A percentile compares a stretch with the other conserved stretches of the same genome.
These are phyloP conservation scores for Parnassius apollo DNA, from an alignment of 2,888 invertebrate species.

Conservation along the genomic window DNA sequence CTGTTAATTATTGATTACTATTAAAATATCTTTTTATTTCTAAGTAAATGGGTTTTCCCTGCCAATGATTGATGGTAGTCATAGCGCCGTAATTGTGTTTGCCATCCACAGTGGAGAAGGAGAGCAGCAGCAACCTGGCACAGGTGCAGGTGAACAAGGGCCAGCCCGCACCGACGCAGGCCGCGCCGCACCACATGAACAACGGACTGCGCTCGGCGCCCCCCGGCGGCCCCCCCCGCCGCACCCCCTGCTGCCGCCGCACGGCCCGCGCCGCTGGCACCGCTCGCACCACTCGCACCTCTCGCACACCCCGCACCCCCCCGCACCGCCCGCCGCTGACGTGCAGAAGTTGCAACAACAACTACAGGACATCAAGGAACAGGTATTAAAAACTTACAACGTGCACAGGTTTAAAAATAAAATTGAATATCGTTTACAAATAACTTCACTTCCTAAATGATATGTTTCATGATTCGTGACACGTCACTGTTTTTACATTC, in stretches of 20 bases:
- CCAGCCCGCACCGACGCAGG: conserved; percentile 65
- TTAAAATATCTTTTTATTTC: too few relatives aligned
- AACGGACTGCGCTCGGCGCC: conserved; percentile 59
- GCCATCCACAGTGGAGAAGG: conserved; percentile 52
- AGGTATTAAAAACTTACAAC: conserved; percentile 78
- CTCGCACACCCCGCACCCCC: conserved; percentile 68
- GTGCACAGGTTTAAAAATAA: too few relatives aligned
- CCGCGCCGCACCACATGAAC: conserved; percentile 75
- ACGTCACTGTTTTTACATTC: too few relatives aligned
- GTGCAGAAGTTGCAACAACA: conserved; percentile 88
- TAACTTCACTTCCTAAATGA: too few relatives aligned
- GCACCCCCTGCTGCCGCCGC: conserved; percentile 23
- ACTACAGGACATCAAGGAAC: conserved; percentile 98
- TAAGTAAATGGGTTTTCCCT: too few relatives aligned
- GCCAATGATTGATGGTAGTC: too few relatives aligned
- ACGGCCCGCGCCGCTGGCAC: conserved; percentile 62
- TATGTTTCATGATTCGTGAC: too few relatives aligned
- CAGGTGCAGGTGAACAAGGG: conserved; percentile 75
- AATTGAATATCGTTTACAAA: too few relatives aligned
- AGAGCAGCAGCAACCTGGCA: conserved; percentile 65
- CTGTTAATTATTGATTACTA: too few relatives aligned
- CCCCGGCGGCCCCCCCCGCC: conserved; percentile 34
- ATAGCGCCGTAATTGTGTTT: background rate
- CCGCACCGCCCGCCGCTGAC: conserved; percentile 75
- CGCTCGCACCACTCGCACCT: conserved; percentile 25